phyloP scores from a whole-genome alignment of 1,140 invertebrate genomes.

The Eubasilissa regina region DNA sequence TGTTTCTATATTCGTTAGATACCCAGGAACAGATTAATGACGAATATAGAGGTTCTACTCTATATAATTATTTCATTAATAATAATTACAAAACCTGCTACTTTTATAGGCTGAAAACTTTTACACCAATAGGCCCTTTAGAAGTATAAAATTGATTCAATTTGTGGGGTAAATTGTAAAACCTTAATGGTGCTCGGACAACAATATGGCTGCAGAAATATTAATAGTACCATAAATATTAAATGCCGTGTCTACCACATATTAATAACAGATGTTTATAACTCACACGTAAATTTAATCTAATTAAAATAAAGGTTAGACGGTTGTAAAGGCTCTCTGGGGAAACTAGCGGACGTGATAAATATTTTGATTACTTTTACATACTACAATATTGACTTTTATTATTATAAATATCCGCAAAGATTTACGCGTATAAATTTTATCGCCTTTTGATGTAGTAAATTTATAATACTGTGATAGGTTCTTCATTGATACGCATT shows the following conservation, averaged over 20 bases:
- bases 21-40: too few relatives aligned
- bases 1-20: too few relatives aligned
- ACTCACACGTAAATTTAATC: background rate
- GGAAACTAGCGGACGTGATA: background rate
- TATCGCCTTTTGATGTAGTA: too few relatives aligned
- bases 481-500: too few relatives aligned
- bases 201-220: background rate
- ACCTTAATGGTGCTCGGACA: background rate
- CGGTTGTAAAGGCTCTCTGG: background rate
- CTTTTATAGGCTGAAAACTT: too few relatives aligned
- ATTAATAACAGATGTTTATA: conserved; percentile 10
- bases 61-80: too few relatives aligned
- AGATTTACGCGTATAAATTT: too few relatives aligned
- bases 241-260: conserved; percentile 1
- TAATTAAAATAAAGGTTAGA: conserved; percentile 18
- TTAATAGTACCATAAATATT: conserved; percentile 7
- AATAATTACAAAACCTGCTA: too few relatives aligned
- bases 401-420: too few relatives aligned
- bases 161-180: conserved; percentile 17
- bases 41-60: too few relatives aligned
- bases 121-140: background rate
- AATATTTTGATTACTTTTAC: background rate
- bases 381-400: too few relatives aligned
- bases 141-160: background rate
- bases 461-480: too few relatives aligned